Base-by-base conservation (phyloP, 2,888 invertebrate genomes). In the Gari tellinella region DNA sequence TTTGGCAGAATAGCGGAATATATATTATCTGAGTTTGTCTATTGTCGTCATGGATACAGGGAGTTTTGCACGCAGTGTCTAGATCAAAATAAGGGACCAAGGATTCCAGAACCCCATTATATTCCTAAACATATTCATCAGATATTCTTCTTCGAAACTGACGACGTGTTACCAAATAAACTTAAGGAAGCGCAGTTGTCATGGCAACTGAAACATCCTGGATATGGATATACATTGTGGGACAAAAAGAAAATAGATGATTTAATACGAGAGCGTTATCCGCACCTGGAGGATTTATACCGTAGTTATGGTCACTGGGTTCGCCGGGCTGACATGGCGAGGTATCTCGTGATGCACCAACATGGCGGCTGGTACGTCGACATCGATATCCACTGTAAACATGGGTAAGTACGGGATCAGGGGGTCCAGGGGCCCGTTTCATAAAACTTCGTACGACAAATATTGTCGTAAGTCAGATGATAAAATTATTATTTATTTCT, bases 361-460 rank as follows among this genome's bases (percentile, higher is more conserved):
- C 26, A 52, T 17, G 69, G 69, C 8, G 69, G 69, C 5, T 69
- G 69, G 69, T 69, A 69, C 43, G 52, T 69, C 21, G 69, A 69
- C n/a, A 15, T 69, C 43, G 69, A 69, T 43, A 48, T 69, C 2
- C 19, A 19, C 17, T 63, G 62, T 25, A 51, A 45, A 23, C 17
- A 57, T 37, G 62, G 69, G 69, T 69, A 19, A 37, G 61, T 62
- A 1, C 23, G 5, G n/a, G n/a, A n/a, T n/a, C n/a, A n/a, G n/a
- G n/a, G n/a, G n/a, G n/a, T n/a, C n/a, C n/a, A n/a, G n/a, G n/a
- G n/a, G n/a, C n/a, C n/a, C n/a, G n/a, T n/a, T n/a, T n/a, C n/a
- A n/a, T n/a, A n/a, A n/a, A n/a, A n/a, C n/a, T n/a, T n/a, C n/a
- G n/a, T n/a, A n/a, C n/a, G n/a, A n/a, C n/a, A n/a, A n/a, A n/a